phyloP scores from a whole-genome alignment of 2,797 vertebrate genomes.

The Sebastiscus tertius region DNA sequence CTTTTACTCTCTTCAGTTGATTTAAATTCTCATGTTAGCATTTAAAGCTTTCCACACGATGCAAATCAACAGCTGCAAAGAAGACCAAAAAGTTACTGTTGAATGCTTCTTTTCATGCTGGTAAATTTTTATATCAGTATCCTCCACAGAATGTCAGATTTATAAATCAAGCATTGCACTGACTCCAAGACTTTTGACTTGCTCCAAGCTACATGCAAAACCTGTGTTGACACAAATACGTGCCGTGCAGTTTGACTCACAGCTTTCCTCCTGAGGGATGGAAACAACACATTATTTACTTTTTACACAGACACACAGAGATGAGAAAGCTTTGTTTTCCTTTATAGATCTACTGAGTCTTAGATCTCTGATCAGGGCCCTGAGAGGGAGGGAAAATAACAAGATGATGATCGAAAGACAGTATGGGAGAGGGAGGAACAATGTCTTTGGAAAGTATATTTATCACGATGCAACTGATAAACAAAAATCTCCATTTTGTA shows the following conservation, averaged over 20 bases:
- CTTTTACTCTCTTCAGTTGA: neutral
- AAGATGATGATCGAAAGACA: slow-evolving; percentile 27
- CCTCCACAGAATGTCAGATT: neutral
- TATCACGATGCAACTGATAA: slow-evolving; percentile 29
- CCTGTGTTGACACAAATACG: slow-evolving; percentile 19
- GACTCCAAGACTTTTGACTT: neutral
- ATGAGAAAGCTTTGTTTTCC: slow-evolving; percentile 42
- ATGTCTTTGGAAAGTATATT: slow-evolving; percentile 23
- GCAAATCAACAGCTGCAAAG: neutral
- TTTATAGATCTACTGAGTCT: slow-evolving; percentile 30
- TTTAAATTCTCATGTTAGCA: neutral
- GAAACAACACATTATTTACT: slow-evolving; percentile 8
- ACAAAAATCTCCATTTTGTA: slow-evolving; percentile 19
- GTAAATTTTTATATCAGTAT: neutral
- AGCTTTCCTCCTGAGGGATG: neutral
- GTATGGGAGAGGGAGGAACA: neutral
- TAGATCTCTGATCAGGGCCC: slow-evolving; percentile 40
- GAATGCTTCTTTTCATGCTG: neutral
- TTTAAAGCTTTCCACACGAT: neutral
- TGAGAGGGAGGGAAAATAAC: slow-evolving; percentile 33
- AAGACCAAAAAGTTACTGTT: neutral
- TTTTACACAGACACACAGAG: slow-evolving; percentile 36
- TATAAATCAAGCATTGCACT: neutral
- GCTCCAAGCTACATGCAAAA: slow-evolving; percentile 16
- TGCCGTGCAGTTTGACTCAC: slow-evolving; percentile 3